Evolutionary conservation across 2,113 vertebrate genomes (phyloP).

Genomic region (Pterophyllum scalare): DNA sequence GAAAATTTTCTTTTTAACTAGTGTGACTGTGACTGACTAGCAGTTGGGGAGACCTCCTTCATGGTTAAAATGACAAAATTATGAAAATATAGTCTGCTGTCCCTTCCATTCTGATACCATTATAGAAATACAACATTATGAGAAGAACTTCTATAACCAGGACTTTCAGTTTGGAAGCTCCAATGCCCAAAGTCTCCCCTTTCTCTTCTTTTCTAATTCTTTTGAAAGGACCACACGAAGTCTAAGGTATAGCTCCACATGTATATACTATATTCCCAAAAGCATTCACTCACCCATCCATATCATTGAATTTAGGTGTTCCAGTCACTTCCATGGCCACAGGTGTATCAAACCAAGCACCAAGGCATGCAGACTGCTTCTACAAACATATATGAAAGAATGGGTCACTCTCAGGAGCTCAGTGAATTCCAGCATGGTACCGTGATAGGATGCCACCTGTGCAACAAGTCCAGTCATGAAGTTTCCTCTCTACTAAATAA

Average conservation of each 20-base stretch:
- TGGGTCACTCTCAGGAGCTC: too few species aligned
- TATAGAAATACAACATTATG: neutral
- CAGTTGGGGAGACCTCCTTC: neutral
- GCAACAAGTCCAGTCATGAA: too few species aligned
- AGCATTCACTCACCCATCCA: too few species aligned
- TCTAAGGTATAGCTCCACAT: neutral
- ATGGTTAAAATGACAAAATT: neutral
- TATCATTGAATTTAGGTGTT: too few species aligned
- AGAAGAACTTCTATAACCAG: neutral
- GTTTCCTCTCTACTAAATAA: too few species aligned
- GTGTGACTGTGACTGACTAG: neutral
- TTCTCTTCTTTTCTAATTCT: neutral
- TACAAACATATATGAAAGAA: too few species aligned
- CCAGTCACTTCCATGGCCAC: too few species aligned
- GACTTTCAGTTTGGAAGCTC: neutral
- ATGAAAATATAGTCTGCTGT: neutral
- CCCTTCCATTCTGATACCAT: neutral
- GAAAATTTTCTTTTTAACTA: neutral
- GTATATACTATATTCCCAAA: neutral
- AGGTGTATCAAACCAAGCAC: too few species aligned
- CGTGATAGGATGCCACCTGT: too few species aligned
- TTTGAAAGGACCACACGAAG: neutral
- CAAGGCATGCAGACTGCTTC: too few species aligned
- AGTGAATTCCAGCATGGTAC: too few species aligned
- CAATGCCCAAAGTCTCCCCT: neutral